A percentile compares a stretch with the other conserved stretches of the same genome.
Evolutionary conservation across 1,140 invertebrate genomes (phyloP).

Genomic region (Limonius californicus): DNA sequence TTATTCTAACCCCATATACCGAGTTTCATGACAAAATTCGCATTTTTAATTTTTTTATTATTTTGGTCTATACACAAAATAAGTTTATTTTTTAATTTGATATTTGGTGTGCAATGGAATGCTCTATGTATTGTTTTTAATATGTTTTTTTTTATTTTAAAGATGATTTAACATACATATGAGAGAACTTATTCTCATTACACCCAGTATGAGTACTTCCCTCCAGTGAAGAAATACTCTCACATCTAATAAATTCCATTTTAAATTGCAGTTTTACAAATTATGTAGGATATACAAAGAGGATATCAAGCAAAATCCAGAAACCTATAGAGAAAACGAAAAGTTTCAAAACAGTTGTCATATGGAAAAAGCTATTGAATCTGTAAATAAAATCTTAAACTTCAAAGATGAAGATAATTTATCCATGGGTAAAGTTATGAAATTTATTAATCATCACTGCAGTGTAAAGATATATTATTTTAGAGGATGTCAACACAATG

Average conservation of each 20-base stretch:
- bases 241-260: no score
- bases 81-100: no score
- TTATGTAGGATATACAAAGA: slow-evolving; percentile 68
- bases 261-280: slow-evolving; percentile 70
- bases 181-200: no score
- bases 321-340: slow-evolving; percentile 52
- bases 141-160: neutral
- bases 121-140: no score
- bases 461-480: slow-evolving; percentile 37
- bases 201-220: no score
- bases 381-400: neutral
- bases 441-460: neutral
- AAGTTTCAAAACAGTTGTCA: slow-evolving; percentile 43
- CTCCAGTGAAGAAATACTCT: no score
- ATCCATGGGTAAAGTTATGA: slow-evolving; percentile 5
- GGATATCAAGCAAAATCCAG: slow-evolving; percentile 71
- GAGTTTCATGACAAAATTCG: no score
- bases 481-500: slow-evolving; percentile 63
- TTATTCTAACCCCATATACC: no score
- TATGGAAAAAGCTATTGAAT: neutral
- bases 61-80: no score
- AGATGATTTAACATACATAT: no score
- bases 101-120: no score
- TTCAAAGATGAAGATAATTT: neutral
- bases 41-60: no score